These are phyloP conservation scores for Lymantria dispar DNA, from an alignment of 2,888 invertebrate genomes.

Conservation along the genomic window DNA sequence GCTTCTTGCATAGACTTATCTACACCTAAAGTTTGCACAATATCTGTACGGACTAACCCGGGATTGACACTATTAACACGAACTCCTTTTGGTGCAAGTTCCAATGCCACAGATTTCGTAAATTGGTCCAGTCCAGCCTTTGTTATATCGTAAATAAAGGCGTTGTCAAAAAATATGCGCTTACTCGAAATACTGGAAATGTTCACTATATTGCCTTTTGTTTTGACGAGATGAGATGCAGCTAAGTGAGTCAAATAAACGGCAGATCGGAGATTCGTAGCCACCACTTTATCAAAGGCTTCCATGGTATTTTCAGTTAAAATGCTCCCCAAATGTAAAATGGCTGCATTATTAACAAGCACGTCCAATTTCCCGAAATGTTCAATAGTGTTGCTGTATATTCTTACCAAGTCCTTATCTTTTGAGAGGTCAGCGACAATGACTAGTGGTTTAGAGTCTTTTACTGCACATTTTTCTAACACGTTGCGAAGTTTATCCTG, in stretches of 20 bases:
- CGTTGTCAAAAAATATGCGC: not conserved
- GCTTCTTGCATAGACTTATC: not conserved
- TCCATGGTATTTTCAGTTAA: constrained; percentile 2
- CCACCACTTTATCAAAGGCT: constrained; percentile 9
- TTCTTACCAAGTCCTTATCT: not conserved
- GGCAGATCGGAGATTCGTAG: constrained; percentile 19
- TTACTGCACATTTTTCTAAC: too few species aligned
- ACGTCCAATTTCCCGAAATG: constrained; percentile 21
- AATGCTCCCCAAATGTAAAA: not conserved
- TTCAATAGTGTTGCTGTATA: constrained; percentile 4
- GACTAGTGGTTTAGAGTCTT: too few species aligned
- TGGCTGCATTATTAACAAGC: constrained; percentile 24
- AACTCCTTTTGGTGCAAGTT: too few species aligned
- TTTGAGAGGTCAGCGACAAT: constrained; percentile 1
- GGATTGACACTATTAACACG: too few species aligned
- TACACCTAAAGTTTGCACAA: not conserved
- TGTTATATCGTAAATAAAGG: not conserved
- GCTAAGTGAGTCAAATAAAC: constrained; percentile 19
- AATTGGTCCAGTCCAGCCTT: constrained; percentile 1
- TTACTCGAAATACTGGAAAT: not conserved
- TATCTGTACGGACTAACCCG: not conserved
- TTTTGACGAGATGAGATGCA: constrained; percentile 17
- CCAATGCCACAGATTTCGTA: too few species aligned
- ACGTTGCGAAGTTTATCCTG: too few species aligned
- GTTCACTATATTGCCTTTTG: not conserved